These are phyloP conservation scores for Rhadinocentrus ornatus DNA, from an alignment of 2,797 vertebrate genomes.

Conservation along the genomic window DNA sequence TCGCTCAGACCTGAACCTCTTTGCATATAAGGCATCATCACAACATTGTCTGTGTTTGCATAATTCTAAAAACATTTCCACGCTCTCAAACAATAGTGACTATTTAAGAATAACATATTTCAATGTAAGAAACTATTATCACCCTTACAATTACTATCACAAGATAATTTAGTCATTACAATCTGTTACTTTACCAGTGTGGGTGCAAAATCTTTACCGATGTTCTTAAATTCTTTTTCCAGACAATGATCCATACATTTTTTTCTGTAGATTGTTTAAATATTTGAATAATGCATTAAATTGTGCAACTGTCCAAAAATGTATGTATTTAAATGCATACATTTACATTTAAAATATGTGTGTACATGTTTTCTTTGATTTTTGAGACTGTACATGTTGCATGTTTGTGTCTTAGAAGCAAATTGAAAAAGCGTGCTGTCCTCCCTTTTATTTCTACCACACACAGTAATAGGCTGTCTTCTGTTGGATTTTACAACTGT, in stretches of 20 bases:
- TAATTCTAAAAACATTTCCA: neutral
- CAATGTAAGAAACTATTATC: slow-evolving; percentile 21
- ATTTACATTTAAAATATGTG: too few relatives aligned
- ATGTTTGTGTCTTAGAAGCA: too few relatives aligned
- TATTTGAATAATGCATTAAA: neutral
- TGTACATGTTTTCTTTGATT: too few relatives aligned
- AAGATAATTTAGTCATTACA: neutral
- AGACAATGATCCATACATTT: too few relatives aligned
- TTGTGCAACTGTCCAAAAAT: neutral
- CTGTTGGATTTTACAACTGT: too few relatives aligned
- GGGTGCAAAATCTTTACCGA: neutral
- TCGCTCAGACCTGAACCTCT: slow-evolving; percentile 17
- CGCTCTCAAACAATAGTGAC: neutral
- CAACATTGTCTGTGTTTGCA: neutral
- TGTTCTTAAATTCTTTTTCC: neutral
- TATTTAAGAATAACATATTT: slow-evolving; percentile 6
- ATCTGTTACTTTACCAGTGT: neutral
- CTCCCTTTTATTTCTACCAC: too few relatives aligned
- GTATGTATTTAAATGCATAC: neutral
- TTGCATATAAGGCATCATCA: slow-evolving; percentile 25
- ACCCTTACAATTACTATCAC: slow-evolving; percentile 3
- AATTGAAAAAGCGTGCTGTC: too few relatives aligned
- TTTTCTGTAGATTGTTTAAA: neutral
- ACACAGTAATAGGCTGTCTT: too few relatives aligned
- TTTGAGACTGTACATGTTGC: too few relatives aligned